Evolutionary conservation across 2,113 vertebrate genomes (phyloP).

Genomic region (Lontra canadensis): DNA sequence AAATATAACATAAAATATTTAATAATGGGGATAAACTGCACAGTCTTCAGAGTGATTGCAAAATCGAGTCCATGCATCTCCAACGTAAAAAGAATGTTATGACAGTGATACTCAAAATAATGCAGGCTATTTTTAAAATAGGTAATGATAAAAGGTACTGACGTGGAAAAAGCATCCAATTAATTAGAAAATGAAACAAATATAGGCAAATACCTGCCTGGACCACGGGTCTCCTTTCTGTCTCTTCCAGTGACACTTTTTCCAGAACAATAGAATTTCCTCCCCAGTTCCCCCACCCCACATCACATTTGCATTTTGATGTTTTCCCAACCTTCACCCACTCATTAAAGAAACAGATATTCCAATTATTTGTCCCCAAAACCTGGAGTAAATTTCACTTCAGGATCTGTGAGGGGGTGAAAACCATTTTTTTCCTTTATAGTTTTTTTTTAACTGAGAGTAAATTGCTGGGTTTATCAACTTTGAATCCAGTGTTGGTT

Average conservation of each 20-base stretch:
- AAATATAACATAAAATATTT: constrained; percentile 41
- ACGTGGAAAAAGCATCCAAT: background rate
- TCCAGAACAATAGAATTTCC: background rate
- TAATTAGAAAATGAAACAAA: constrained; percentile 55
- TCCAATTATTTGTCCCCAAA: background rate
- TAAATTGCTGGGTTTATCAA: background rate
- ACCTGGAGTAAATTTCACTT: constrained; percentile 38
- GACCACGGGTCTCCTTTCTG: background rate
- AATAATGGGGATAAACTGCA: constrained; percentile 41
- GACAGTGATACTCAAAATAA: constrained; percentile 4
- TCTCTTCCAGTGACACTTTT: background rate
- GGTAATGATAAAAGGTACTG: background rate
- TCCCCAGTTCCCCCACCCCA: background rate
- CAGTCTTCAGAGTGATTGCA: background rate
- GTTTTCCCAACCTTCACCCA: background rate
- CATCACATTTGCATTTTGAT: background rate
- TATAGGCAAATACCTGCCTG: background rate
- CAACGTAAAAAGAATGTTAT: constrained; percentile 37
- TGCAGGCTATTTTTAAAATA: background rate
- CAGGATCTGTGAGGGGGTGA: background rate
- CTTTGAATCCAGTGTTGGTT: background rate
- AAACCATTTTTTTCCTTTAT: background rate
- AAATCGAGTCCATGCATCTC: constrained; percentile 31
- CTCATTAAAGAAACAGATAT: background rate
- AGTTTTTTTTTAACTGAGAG: background rate